Base-by-base conservation (phyloP, 2,797 vertebrate genomes). In the Platalea minor region DNA sequence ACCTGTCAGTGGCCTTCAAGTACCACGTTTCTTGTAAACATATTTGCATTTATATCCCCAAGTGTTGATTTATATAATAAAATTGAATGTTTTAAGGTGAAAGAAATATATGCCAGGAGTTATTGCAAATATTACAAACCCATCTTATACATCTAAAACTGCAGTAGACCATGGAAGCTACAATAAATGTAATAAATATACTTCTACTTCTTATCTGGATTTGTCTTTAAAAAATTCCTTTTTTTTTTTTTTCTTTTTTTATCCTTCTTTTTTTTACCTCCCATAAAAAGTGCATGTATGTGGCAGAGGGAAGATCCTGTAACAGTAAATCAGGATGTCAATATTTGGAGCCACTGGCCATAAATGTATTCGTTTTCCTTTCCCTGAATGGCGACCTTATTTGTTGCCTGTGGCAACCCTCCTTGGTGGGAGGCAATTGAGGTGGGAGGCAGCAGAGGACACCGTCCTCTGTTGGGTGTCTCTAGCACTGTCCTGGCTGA, bases 391-490 rank as follows among this genome's bases (percentile, higher is more conserved):
- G 4, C 60, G 13, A 92, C 13, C 10, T 64, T 50, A 60, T 29
- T 63, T 61, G 2, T 16, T 31, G 23, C 28, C 15, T 31, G 15
- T 61, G 37, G 25, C 61, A 75, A 9, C 15, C 5, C 8, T 60
- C 11, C 11, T 15, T 56, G 28, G 19, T n/a, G 33, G 28, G 14
- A 54, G 7, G 18, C 6, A 12, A 29, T 12, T 17, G 19, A 56
- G 20, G 17, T 26, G 26, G 20, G 10, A 56, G 17, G 4, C n/a
- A 70, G 37, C 8, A 48, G 24, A 70, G 5, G 14, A 69, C 10
- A 33, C 0, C 3, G 3, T 60, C 5, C 21, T 67, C 25, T 3
- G 1, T 9, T 11, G 3, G 3, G 6, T 37, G 12, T 16, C 11
- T 70, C 28, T 48, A 35, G 18, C 9, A 17, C 4, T 7, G 3